Evolutionary conservation across 2,797 vertebrate genomes (phyloP), one percentile per base, ranked within the genome.

Genomic region (Phalloptychus januarius): DNA sequence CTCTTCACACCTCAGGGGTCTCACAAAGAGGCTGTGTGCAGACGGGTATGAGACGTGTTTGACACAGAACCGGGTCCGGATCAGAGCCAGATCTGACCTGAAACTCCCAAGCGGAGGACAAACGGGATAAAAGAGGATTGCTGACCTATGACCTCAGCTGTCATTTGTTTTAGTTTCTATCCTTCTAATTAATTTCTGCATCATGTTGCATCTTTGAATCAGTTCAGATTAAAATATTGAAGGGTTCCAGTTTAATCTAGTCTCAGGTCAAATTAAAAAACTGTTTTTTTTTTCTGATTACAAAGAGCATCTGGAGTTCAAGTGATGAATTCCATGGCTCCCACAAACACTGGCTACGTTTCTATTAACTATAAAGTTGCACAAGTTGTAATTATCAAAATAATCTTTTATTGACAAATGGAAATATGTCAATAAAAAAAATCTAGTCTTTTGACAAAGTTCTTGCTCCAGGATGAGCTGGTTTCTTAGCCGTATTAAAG

Each of bases 1-100:
- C 84, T 90, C 80, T 89, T 50, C 81, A 83, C 87, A 91, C 84
- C 89, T 88, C 87, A 65, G 74, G 83, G 86, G 84, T 88, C 87
- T 79, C 70, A 48, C 76, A 75, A 54, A 3, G 0, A 63, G 2
- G 15, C 72, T 81, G 38, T 85, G 70, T 65, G 77, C 52, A 40
- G 72, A 65, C 2, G 23, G 18, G 52, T 48, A 45, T 58, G 48
- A 76, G 83, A 79, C n/a, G 79, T 82, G 77, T 79, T 63, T 2
- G 71, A 56, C 75, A 12, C 46, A 10, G 40, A 79, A 71, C 78
- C 56, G 56, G 20, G 58, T 52, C 3, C 3, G 4, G 40, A 67
- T 74, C 79, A n/a, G 54, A 45, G 1, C 74, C 63, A 79, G 82
- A 77, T 48, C 79, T 78, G 46, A 48, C 77, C 79, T 76, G 50